Conservation (phyloP, 2,797 vertebrate species). For the Sebastiscus albofasciatus region DNA sequence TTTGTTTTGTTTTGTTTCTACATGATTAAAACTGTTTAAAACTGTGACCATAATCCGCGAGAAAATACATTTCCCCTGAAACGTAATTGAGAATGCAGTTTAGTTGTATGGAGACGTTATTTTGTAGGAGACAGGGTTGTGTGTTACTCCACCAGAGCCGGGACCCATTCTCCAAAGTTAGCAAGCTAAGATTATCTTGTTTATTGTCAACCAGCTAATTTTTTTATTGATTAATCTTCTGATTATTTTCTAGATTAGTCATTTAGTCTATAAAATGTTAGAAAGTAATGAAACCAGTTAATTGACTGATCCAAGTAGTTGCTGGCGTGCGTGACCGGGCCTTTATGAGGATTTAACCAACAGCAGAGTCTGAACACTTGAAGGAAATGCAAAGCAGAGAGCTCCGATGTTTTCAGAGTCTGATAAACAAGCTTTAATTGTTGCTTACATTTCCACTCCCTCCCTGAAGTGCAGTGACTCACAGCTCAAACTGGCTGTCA, state of each 20-base stretch:
- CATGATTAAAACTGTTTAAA: too few relatives aligned
- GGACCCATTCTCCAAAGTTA: too few relatives aligned
- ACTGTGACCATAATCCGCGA: accelerated
- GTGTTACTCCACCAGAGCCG: too few relatives aligned
- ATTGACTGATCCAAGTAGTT: background rate
- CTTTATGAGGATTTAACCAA: background rate
- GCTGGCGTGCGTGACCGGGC: background rate
- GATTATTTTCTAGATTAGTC: background rate
- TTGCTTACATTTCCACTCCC: slow-evolving; percentile 8
- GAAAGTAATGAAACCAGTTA: background rate
- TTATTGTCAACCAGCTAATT: too few relatives aligned
- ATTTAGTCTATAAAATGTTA: background rate
- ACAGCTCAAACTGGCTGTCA: background rate
- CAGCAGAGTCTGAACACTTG: background rate
- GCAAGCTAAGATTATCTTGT: accelerated
- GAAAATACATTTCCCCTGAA: too few relatives aligned
- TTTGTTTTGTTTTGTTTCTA: too few relatives aligned
- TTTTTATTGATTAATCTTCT: background rate
- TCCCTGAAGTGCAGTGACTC: slow-evolving; percentile 27
- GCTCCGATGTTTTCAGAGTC: background rate
- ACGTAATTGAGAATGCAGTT: too few relatives aligned
- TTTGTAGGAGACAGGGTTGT: too few relatives aligned
- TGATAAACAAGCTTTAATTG: slow-evolving; percentile 18
- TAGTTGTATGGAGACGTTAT: too few relatives aligned
- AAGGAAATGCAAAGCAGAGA: background rate